Conservation (phyloP, 2,888 invertebrate genomes). For the Rhamnusium bicolor region DNA sequence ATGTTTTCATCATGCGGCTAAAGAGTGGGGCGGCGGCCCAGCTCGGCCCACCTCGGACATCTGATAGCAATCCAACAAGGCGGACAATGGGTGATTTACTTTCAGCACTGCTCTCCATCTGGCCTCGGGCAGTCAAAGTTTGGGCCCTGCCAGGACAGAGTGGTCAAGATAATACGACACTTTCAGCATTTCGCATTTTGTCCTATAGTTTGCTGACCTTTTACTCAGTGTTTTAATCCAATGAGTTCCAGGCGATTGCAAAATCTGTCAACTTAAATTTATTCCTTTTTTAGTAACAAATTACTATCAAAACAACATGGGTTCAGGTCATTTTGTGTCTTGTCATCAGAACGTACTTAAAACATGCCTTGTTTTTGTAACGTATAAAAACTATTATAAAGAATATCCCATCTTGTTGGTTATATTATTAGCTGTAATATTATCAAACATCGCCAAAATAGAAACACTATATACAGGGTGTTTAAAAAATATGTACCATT, state of each 20-base stretch:
- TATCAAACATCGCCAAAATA: too few species aligned
- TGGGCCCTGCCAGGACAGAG: constrained; percentile 15
- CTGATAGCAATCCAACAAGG: constrained; percentile 41
- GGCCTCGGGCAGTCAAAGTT: constrained; percentile 39
- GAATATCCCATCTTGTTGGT: too few species aligned
- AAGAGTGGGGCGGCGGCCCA: constrained; percentile 27
- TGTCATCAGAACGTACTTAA: too few species aligned
- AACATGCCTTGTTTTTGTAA: too few species aligned
- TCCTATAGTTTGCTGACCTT: constrained; percentile 26
- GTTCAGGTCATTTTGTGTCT: too few species aligned
- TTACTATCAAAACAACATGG: too few species aligned
- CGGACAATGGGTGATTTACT: constrained; percentile 52
- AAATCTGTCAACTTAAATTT: background rate
- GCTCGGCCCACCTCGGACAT: constrained; percentile 26
- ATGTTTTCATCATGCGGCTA: constrained; percentile 35
- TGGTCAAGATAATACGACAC: constrained; percentile 28
- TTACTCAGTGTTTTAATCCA: constrained; percentile 1
- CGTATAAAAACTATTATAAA: too few species aligned
- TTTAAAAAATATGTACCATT: too few species aligned
- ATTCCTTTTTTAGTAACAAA: background rate
- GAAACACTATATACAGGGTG: too few species aligned
- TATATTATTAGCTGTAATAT: too few species aligned
- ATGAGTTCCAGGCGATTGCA: background rate
- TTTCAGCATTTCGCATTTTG: constrained; percentile 11
- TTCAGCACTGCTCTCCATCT: constrained; percentile 42